Evolutionary conservation across 1,140 invertebrate genomes (phyloP).

Genomic region (Conus ventricosus): DNA sequence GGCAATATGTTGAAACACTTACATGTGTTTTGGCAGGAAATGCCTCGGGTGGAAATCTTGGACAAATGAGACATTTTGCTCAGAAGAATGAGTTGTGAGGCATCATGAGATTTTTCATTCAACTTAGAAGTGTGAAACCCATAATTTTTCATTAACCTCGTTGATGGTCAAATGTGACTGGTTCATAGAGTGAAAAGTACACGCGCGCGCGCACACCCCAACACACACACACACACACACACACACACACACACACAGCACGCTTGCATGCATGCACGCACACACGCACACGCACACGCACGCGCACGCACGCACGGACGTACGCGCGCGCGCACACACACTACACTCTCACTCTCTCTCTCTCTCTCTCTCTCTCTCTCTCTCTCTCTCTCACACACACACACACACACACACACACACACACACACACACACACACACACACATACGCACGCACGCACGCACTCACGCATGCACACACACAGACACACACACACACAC

Average conservation of each 20-base stretch:
- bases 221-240: background rate
- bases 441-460: background rate
- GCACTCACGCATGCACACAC: background rate
- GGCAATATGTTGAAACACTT: too few species aligned
- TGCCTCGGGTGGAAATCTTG: too few species aligned
- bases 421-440: background rate
- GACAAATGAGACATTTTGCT: too few species aligned
- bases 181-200: too few species aligned
- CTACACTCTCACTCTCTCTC: too few species aligned
- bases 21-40: too few species aligned
- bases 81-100: too few species aligned
- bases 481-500: background rate
- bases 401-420: slow-evolving; percentile 11
- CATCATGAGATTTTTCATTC: too few species aligned
- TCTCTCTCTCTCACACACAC: background rate
- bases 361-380: too few species aligned
- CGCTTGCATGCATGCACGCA: background rate
- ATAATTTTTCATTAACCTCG: too few species aligned
- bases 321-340: background rate
- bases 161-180: too few species aligned
- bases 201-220: background rate
- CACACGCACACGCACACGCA: slow-evolving; percentile 15
- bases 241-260: background rate
- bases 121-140: too few species aligned
- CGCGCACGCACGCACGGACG: background rate